Evolutionary conservation across 2,888 invertebrate genomes (phyloP), one percentile per base, ranked within the genome.

Genomic region (Scotopteryx bipunctaria): DNA sequence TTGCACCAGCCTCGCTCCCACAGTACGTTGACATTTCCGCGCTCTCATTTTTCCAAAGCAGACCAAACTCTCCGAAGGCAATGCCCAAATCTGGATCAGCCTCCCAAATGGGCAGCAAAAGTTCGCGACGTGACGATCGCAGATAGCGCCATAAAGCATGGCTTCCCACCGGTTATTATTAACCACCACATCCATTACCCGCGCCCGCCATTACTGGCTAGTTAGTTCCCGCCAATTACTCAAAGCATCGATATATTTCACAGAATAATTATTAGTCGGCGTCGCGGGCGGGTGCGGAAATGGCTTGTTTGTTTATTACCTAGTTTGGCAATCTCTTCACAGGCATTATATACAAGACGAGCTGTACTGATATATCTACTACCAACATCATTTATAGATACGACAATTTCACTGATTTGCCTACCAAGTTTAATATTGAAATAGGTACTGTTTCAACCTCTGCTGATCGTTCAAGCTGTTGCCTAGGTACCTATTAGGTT

Each of bases 141-240:
- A 23, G 37, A 43, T 38, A 38, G n/a, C 23, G 23, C 13, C 42
- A 27, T 29, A 41, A 31, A 31, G 9, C 42, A 21, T 42, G 31
- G 36, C 42, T 35, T 42, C 31, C 35, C n/a, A n/a, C 35, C 40
- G 11, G 17, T 21, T 16, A 33, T 36, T 46, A 52, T 23, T 5
- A 46, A 31, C 29, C 9, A 41, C 15, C 49, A 23, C 35, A 35
- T 45, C 41, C 23, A 45, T 51, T 19, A 45, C 16, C 35, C 21
- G 45, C 14, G 14, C 36, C 41, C 4, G 17, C 19, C 36, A 36
- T 41, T 41, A 35, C 35, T 16, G 13, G 13, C 36, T 16, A 13
- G 15, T 43, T 48, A 51, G 32, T 44, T 27, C 13, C 27, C 37
- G 41, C 9, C 53, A 53, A 51, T 54, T 57, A 54, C 33, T 41